Base-by-base conservation (phyloP, 2,888 invertebrate species). In the Zelleria hepariella region DNA sequence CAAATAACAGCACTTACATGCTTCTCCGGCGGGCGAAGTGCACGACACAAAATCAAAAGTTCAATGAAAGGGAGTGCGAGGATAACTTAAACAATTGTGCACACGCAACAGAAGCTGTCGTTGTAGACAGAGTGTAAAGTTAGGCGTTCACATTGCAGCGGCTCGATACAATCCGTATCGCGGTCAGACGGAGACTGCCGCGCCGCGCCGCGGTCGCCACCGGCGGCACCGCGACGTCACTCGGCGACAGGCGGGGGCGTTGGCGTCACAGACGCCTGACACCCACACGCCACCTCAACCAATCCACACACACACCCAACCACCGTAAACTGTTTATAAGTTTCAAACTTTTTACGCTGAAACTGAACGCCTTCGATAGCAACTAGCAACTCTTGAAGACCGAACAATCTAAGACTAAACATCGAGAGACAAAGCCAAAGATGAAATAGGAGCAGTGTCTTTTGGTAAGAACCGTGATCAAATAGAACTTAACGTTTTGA, bases 101-200 rank as follows among this genome's bases (percentile, higher is more conserved):
- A 74, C 73, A 75, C 75, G 78, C 71, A 82, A 83, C 76, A 75
- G 72, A 80, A 76, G 82, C 87, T 87, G 87, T 78, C 88, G 85
- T 81, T 70, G 61, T 78, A 80, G 88, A 87, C 88, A 86, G 86
- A 75, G 68, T 77, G 69, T 69, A 71, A 78, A 75, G 71, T 83
- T 83, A 79, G 70, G 75, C 78, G 88, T 86, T 88, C 85, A 88
- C 88, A 88, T 88, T 78, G 84, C 88, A 88, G 70, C 88, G 86
- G 85, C 69, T 78, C 80, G 80, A 85, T 83, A 84, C 86, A 78
- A 80, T 80, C 78, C 76, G 86, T 82, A 86, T 82, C 86, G 86
- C 84, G 82, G 78, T 78, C 74, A 86, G 78, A 82, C 82, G 80
- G 72, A 83, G 86, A 87, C 87, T 87, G 80, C 69, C 75, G 75